A percentile compares a stretch with the other conserved stretches of the same genome.
Evolutionary conservation across 2,797 vertebrate species (phyloP).

Genomic region (Psittacula echo): DNA sequence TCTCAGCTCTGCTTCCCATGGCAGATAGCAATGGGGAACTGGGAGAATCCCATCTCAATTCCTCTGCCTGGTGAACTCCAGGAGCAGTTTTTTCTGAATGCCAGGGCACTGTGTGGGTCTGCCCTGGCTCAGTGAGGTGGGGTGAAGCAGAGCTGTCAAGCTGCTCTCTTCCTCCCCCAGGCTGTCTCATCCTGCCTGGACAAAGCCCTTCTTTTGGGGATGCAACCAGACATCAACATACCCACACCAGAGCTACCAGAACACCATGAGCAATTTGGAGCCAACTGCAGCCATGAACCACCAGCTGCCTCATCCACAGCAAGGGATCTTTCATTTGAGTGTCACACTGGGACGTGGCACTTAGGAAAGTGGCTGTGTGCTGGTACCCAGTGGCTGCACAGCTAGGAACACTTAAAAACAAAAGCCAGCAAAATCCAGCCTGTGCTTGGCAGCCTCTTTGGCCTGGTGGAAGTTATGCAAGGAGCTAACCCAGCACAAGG

Average conservation of each 20-base stretch:
- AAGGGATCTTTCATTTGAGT: neutral
- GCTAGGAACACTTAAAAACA: slow-evolving; percentile 33
- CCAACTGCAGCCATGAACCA: rapidly evolving
- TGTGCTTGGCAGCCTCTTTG: neutral
- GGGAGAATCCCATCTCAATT: neutral
- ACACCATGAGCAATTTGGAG: neutral
- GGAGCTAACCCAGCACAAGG: neutral
- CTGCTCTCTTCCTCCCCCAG: neutral
- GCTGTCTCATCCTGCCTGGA: neutral
- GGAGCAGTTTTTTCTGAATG: neutral
- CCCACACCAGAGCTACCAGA: neutral
- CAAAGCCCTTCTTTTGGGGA: neutral
- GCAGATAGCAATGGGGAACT: neutral
- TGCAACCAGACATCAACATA: neutral
- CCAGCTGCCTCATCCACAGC: neutral
- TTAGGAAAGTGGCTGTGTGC: neutral
- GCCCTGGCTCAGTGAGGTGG: rapidly evolving
- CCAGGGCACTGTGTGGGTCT: rapidly evolving
- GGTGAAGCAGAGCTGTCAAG: neutral
- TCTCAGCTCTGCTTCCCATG: neutral
- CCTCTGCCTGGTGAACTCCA: neutral
- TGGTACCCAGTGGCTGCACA: neutral
- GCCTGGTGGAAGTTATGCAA: neutral
- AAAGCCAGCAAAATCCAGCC: slow-evolving; percentile 15
- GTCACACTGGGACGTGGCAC: neutral